A percentile compares a stretch with the other conserved stretches of the same genome.
Conservation (phyloP, 2,113 vertebrate species). For the Athene cunicularia region DNA sequence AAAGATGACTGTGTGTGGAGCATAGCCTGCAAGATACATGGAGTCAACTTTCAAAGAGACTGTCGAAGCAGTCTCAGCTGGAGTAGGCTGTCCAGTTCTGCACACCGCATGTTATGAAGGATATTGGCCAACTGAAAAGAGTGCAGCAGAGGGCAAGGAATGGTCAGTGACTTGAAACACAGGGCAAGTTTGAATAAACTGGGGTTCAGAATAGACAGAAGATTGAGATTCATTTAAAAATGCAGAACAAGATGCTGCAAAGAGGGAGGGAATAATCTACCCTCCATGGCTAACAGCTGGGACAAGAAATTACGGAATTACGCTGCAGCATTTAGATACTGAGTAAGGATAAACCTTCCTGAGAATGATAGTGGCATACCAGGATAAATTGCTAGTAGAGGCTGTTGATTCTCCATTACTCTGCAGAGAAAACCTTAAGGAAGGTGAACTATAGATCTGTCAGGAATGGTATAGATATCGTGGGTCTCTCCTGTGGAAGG, state of each 20-base stretch:
- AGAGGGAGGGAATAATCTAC: background rate
- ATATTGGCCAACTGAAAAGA: background rate
- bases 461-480: background rate
- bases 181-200: background rate
- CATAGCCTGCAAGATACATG: background rate
- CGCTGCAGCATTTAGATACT: background rate
- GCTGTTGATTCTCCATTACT: background rate
- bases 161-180: background rate
- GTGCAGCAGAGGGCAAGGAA: background rate
- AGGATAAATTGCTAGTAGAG: background rate
- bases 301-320: background rate
- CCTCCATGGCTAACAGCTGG: background rate
- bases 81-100: background rate
- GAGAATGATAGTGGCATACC: background rate
- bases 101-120: background rate
- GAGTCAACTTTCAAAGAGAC: background rate
- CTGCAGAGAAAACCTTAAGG: background rate
- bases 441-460: background rate
- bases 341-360: background rate
- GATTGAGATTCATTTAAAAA: background rate
- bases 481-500: background rate
- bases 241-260: background rate
- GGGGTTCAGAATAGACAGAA: background rate
- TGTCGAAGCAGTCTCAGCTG: background rate
- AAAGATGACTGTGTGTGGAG: background rate